Percentiles rank a stretch among this genome's conserved stretches.
Conservation (phyloP, 2,113 vertebrate genomes). For the Tragelaphus buxtoni region DNA sequence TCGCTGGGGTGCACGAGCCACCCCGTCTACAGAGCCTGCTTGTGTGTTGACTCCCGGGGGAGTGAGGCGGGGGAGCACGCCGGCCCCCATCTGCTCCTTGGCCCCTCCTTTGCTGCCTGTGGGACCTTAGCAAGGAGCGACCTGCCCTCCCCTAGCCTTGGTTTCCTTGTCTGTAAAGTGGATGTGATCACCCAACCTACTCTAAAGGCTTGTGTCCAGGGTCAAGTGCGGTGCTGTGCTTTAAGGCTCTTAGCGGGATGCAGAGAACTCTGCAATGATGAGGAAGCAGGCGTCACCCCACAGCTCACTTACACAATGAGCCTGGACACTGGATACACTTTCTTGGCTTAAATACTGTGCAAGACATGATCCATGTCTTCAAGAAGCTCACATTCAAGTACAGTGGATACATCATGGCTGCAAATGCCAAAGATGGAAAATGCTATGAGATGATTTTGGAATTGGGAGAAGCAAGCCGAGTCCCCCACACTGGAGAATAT, state of each 20-base stretch:
- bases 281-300: neutral
- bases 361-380: neutral
- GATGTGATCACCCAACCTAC: no score
- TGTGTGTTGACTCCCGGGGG: rapidly evolving
- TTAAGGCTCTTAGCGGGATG: neutral
- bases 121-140: neutral
- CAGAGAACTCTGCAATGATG: neutral
- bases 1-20: rapidly evolving
- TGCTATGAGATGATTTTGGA: neutral
- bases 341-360: neutral
- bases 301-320: no score
- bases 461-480: neutral
- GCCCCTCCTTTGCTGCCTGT: neutral
- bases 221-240: neutral
- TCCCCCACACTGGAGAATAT: neutral
- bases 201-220: neutral
- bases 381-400: neutral
- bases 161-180: neutral
- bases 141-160: rapidly evolving
- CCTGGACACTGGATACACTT: neutral
- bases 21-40: neutral
- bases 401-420: no score
- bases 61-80: neutral
- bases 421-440: neutral
- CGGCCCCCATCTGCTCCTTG: neutral